Evolutionary conservation across 2,888 invertebrate species (phyloP), one percentile per base, ranked within the genome.

Genomic region (Spisula solida): DNA sequence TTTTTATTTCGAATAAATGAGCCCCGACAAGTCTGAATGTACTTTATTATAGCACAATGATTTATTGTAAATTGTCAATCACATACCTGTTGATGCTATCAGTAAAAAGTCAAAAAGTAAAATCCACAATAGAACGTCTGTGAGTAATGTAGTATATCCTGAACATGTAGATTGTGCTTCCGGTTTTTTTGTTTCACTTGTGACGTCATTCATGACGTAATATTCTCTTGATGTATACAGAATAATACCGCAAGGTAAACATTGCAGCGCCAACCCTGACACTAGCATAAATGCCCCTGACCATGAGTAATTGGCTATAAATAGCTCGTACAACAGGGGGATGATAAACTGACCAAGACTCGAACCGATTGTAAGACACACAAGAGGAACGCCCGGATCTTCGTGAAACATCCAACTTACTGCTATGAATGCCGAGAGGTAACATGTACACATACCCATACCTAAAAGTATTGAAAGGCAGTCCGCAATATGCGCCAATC

Each of bases 261-360:
- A 80, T 47, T 90, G 82, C n/a, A 90, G 41, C 25, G 81, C 51
- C 14, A 90, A 12, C 2, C 81, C 90, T 16, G 82, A 48, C 18
- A 86, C 18, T 14, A 90, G 34, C 14, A 88, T 31, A 60, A 90
- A 90, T 6, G 88, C 85, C 5, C 90, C 90, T 14, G 70, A 70
- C 90, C 90, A 90, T 16, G 75, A 2, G 47, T 82, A 82, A 41
- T 60, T 66, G 41, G 82, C 31, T 31, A 82, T 82, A 20, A 51
- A 87, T 25, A 66, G 31, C 60, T 88, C 88, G 55, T 82, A 85
- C 0, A 91, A 31, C 55, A 80, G 85, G 14, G 91, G 91, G 14
- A 91, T 60, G 1, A 79, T 75, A 31, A 88, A 88, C 51, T 91
- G 91, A 16, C 91, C 91, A 18, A 91, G 25, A 82, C 89, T 89